Conservation (phyloP, 2,797 vertebrate genomes). For the Danio kyathit region DNA sequence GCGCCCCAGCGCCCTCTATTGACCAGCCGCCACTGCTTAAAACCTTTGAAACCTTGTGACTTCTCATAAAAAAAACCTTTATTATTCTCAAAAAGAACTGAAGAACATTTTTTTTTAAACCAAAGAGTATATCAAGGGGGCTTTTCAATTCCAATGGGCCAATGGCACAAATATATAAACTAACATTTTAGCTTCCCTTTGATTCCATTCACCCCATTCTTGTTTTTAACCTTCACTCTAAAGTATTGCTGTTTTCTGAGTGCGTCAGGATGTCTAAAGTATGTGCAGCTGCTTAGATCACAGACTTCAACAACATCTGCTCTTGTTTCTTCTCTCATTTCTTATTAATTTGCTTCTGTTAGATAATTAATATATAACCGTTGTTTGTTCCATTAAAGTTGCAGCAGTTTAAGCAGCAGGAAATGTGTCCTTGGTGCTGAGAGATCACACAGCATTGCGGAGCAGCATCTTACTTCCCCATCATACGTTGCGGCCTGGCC, state of each 20-base stretch:
- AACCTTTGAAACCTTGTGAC: too few species aligned
- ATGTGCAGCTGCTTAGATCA: background rate
- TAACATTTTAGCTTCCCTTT: background rate
- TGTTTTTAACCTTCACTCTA: background rate
- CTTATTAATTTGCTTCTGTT: background rate
- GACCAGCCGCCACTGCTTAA: too few species aligned
- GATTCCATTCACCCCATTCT: background rate
- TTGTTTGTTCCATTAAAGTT: slow-evolving; percentile 20
- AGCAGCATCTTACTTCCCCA: too few species aligned
- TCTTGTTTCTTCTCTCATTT: background rate
- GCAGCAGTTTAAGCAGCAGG: background rate
- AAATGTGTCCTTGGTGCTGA: background rate
- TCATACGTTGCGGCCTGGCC: too few species aligned
- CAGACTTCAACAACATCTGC: background rate
- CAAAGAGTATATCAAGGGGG: too few species aligned
- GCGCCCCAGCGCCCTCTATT: too few species aligned
- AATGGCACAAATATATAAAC: background rate
- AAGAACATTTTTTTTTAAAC: too few species aligned
- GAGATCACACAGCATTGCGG: background rate
- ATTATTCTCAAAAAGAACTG: too few species aligned
- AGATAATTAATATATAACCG: background rate
- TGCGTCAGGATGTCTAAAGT: background rate
- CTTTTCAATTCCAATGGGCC: too few species aligned
- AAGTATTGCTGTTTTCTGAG: background rate
- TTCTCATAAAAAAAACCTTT: too few species aligned